Percentiles rank a stretch among this genome's conserved stretches.
phyloP scores from a whole-genome alignment of 2,797 vertebrate species.

The Girardinus metallicus region DNA sequence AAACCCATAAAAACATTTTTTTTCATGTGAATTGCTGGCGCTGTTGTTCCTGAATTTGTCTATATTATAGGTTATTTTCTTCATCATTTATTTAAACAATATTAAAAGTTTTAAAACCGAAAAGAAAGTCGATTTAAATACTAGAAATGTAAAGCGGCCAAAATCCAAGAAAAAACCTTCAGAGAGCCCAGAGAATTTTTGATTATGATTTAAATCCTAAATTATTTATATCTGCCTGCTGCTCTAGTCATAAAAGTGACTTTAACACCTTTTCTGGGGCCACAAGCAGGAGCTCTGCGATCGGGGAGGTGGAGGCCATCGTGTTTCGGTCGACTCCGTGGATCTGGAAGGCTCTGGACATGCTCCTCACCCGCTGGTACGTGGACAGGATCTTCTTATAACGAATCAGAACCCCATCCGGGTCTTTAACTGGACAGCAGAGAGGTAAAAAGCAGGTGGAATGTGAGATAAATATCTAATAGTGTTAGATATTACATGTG shows the following conservation, averaged over 20 bases:
- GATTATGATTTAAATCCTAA: too few relatives aligned
- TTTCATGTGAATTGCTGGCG: neutral
- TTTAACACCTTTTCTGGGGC: conserved; percentile 83
- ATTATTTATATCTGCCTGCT: neutral
- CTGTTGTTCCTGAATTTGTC: neutral
- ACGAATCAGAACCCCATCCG: conserved; percentile 88
- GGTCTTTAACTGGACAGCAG: conserved; percentile 84
- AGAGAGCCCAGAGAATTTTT: neutral
- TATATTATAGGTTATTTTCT: too few relatives aligned
- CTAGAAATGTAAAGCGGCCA: neutral
- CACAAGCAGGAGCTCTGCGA: conserved; percentile 90
- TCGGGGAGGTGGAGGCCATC: conserved; percentile 90
- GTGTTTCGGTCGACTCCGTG: conserved; percentile 92
- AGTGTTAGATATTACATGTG: neutral
- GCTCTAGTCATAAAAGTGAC: neutral
- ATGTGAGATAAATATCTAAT: neutral
- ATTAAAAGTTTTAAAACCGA: neutral
- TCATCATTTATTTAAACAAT: neutral
- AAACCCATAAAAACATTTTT: neutral
- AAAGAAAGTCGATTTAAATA: neutral
- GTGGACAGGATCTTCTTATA: conserved; percentile 92
- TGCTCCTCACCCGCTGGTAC: conserved; percentile 91
- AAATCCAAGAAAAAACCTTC: neutral
- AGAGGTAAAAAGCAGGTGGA: neutral
- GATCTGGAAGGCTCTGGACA: conserved; percentile 90